Conservation (phyloP, 2,888 invertebrate species). For the Acleris literana region DNA sequence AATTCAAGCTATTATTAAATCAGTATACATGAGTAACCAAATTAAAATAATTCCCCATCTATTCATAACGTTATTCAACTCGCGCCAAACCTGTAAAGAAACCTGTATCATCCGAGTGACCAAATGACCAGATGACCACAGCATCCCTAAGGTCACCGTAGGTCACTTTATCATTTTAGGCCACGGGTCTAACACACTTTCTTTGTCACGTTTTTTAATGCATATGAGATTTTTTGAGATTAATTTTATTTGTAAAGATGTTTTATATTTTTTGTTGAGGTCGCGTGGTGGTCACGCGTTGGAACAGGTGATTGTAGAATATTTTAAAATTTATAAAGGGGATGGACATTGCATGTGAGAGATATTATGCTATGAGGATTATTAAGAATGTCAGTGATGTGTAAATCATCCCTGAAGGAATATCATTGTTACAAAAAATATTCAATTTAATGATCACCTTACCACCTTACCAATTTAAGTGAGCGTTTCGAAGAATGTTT, state of each 20-base stretch:
- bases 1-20: too few species aligned
- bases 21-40: background rate
- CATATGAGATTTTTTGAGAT: slow-evolving; percentile 34
- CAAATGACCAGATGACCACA: slow-evolving; percentile 47
- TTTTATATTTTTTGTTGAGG: slow-evolving; percentile 19
- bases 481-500: too few species aligned
- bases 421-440: too few species aligned
- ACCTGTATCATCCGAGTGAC: slow-evolving; percentile 16
- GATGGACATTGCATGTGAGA: slow-evolving; percentile 20
- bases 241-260: slow-evolving; percentile 27
- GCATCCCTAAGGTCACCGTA: slow-evolving; percentile 54
- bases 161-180: slow-evolving; percentile 49
- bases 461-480: too few species aligned
- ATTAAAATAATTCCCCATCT: background rate
- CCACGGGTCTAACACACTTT: slow-evolving; percentile 54
- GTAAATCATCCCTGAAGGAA: background rate
- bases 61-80: background rate
- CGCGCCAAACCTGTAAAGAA: slow-evolving; percentile 17
- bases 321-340: slow-evolving; percentile 3
- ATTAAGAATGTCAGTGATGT: background rate
- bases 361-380: background rate
- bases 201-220: slow-evolving; percentile 39
- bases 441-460: too few species aligned
- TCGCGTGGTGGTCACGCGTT: slow-evolving; percentile 21
- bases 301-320: slow-evolving; percentile 12